These are phyloP conservation scores for Drosophila siamana DNA, from an alignment of 2,888 invertebrate species.

Conservation along the genomic window DNA sequence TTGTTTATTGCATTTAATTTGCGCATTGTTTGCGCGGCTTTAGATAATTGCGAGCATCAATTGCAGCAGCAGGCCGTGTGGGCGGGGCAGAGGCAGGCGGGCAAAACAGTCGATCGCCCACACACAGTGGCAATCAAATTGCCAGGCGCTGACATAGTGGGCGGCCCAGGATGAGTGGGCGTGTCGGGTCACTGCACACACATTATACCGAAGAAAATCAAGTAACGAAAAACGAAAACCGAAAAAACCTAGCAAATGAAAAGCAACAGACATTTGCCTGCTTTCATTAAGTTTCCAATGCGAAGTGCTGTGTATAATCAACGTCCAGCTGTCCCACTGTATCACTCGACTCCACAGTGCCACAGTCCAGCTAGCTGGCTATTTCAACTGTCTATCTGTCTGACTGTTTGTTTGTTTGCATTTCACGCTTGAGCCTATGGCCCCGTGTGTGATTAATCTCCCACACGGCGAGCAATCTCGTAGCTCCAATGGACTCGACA, in stretches of 20 bases:
- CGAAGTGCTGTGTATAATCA: constrained; percentile 68
- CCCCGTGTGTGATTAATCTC: constrained; percentile 74
- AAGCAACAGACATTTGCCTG: constrained; percentile 59
- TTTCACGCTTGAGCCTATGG: constrained; percentile 72
- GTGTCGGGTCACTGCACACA: constrained; percentile 55
- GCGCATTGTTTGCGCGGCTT: constrained; percentile 76
- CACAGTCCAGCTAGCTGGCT: constrained; percentile 20
- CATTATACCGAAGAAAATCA: constrained; percentile 13
- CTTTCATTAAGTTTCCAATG: constrained; percentile 76
- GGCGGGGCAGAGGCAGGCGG: too few relatives aligned
- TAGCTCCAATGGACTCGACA: constrained; percentile 26
- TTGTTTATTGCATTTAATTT: constrained; percentile 79
- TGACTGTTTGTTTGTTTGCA: constrained; percentile 68
- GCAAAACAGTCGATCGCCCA: constrained; percentile 51
- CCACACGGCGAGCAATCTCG: constrained; percentile 47
- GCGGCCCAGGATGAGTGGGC: constrained; percentile 51
- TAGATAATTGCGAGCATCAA: constrained; percentile 79
- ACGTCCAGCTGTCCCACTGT: constrained; percentile 49
- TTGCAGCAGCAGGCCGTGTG: constrained; percentile 62
- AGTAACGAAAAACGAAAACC: constrained; percentile 34
- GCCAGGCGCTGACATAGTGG: constrained; percentile 66
- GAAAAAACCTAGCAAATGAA: constrained; percentile 33
- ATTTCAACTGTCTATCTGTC: constrained; percentile 3
- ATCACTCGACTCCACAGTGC: neutral
- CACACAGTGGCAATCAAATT: constrained; percentile 73